Percentiles rank a stretch among this genome's conserved stretches.
Evolutionary conservation across 2,888 invertebrate species (phyloP).

Genomic region (Sthenelais limicola): DNA sequence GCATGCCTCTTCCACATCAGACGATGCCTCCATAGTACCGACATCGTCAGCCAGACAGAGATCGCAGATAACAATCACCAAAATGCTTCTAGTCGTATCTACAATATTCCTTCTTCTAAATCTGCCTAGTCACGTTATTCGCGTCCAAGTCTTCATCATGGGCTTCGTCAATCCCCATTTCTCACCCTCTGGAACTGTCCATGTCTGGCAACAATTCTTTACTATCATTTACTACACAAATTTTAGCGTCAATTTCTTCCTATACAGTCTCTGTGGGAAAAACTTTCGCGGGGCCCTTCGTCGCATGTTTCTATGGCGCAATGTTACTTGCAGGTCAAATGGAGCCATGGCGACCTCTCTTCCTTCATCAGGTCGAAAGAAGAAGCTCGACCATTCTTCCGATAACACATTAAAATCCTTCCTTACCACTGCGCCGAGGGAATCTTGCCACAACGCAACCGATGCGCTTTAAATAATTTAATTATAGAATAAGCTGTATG

Average conservation of each 20-base stretch:
- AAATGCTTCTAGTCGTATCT: slow-evolving; percentile 87
- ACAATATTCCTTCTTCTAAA: slow-evolving; percentile 85
- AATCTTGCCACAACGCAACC: no score
- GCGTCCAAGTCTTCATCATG: slow-evolving; percentile 57
- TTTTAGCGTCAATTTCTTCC: slow-evolving; percentile 79
- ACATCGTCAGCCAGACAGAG: no score
- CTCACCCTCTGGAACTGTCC: slow-evolving; percentile 52
- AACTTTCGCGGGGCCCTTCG: slow-evolving; percentile 58
- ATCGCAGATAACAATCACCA: slow-evolving; percentile 76
- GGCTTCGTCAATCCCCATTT: slow-evolving; percentile 53
- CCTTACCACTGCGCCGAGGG: background rate
- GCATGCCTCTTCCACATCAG: no score
- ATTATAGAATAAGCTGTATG: no score
- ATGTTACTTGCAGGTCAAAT: no score
- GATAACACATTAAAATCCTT: slow-evolving; percentile 28
- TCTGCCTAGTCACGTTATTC: slow-evolving; percentile 64
- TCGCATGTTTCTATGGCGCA: slow-evolving; percentile 18
- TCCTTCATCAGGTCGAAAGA: background rate
- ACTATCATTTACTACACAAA: slow-evolving; percentile 84
- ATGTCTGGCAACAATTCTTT: slow-evolving; percentile 74
- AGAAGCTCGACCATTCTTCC: background rate
- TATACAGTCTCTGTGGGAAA: slow-evolving; percentile 79
- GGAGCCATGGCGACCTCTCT: no score
- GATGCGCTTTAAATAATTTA: no score
- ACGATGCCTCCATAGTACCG: no score